These are phyloP conservation scores for Diorhabda carinulata DNA, from an alignment of 1,140 invertebrate genomes.

Conservation along the genomic window DNA sequence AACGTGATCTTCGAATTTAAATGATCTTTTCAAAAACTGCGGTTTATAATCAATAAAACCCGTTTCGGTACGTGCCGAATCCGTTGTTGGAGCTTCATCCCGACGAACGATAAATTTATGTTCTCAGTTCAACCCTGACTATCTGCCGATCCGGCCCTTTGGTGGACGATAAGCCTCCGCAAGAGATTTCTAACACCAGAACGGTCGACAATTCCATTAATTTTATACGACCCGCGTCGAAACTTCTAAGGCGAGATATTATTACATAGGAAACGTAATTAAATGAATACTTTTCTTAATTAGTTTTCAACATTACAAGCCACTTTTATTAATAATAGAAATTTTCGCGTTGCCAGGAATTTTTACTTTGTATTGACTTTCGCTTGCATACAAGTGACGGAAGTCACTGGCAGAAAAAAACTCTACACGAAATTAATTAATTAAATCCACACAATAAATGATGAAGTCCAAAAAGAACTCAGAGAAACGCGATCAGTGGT, in stretches of 20 bases:
- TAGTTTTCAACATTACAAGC: conserved; percentile 40
- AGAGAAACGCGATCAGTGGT: no score
- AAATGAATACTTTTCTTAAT: conserved; percentile 42
- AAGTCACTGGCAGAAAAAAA: no score
- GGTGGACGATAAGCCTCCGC: conserved; percentile 36
- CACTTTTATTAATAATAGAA: conserved; percentile 38
- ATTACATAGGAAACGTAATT: conserved; percentile 36
- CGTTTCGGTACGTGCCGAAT: neutral
- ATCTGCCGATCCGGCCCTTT: conserved; percentile 35
- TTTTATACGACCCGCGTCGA: conserved; percentile 34
- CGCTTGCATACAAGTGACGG: no score
- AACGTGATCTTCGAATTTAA: neutral
- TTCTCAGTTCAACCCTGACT: conserved; percentile 17
- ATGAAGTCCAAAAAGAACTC: no score
- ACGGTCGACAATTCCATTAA: conserved; percentile 41
- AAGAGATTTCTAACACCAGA: conserved; percentile 37
- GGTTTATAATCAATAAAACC: conserved; percentile 2
- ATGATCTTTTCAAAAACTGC: neutral
- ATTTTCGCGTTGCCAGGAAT: conserved; percentile 18
- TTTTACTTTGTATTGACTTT: neutral
- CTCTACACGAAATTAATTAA: no score
- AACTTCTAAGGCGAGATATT: conserved; percentile 31
- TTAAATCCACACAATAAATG: no score
- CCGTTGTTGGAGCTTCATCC: neutral
- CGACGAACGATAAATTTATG: conserved; percentile 8